phyloP scores from a whole-genome alignment of 1,140 invertebrate genomes.

The Formica selysi region DNA sequence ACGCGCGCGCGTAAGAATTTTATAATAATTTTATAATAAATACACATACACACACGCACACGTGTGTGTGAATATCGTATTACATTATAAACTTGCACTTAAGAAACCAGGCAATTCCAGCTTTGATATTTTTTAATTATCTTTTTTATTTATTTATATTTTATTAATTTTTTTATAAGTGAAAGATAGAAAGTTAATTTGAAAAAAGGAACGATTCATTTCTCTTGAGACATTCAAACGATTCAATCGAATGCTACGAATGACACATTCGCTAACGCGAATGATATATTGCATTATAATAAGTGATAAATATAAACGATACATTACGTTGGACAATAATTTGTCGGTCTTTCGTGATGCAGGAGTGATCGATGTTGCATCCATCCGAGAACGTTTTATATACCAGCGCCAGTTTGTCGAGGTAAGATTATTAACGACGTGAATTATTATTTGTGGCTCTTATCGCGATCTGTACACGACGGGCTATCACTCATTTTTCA shows the following conservation, averaged over 20 bases:
- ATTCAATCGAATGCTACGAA: constrained; percentile 4
- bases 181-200: not conserved
- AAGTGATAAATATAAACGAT: constrained; percentile 41
- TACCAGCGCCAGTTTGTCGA: constrained; percentile 29
- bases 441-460: constrained; percentile 36
- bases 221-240: not conserved
- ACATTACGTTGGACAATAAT: constrained; percentile 50
- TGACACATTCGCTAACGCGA: not conserved
- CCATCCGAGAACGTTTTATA: constrained; percentile 3
- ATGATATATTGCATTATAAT: constrained; percentile 28
- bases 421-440: constrained; percentile 38
- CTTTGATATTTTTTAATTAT: not conserved
- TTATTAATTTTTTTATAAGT: too few relatives aligned
- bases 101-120: not conserved
- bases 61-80: not conserved
- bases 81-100: too few relatives aligned
- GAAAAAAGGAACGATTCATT: not conserved
- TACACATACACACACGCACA: too few relatives aligned
- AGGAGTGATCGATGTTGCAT: constrained; percentile 38
- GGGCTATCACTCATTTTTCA: not conserved
- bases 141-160: too few relatives aligned
- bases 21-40: not conserved
- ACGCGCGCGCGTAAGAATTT: not conserved
- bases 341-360: constrained; percentile 37
- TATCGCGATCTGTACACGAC: not conserved